Conservation (phyloP, 2,888 invertebrate genomes). For the Scotopteryx bipunctaria region DNA sequence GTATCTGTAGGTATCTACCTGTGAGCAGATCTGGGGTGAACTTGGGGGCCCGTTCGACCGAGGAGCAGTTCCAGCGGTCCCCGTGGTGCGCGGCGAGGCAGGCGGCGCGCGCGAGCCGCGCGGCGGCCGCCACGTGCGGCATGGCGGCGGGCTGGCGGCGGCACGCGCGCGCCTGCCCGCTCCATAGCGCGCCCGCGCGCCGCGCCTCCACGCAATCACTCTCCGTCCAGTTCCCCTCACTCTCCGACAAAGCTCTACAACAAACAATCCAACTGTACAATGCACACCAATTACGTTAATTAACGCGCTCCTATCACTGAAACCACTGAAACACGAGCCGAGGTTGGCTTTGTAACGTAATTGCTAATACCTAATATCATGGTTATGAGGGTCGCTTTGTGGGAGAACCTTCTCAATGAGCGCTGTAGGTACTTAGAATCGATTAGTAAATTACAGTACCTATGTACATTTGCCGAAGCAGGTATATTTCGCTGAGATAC, state of each 20-base stretch:
- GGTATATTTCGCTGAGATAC: not conserved
- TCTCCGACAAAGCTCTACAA: constrained; percentile 52
- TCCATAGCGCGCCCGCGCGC: constrained; percentile 80
- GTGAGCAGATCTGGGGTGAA: constrained; percentile 90
- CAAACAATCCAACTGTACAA: constrained; percentile 21
- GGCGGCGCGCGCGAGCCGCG: constrained; percentile 85
- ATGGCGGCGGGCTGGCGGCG: constrained; percentile 87
- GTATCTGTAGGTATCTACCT: no score
- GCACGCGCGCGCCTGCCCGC: constrained; percentile 86
- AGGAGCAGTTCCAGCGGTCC: constrained; percentile 93
- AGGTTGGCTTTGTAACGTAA: constrained; percentile 20
- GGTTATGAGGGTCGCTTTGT: constrained; percentile 21
- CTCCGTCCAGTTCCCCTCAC: constrained; percentile 77
- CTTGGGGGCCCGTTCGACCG: constrained; percentile 87
- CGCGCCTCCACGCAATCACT: constrained; percentile 69
- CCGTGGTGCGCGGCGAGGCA: constrained; percentile 89
- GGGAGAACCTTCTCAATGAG: constrained; percentile 9
- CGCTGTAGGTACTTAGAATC: constrained; percentile 4
- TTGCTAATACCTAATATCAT: constrained; percentile 19
- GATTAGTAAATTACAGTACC: constrained; percentile 9
- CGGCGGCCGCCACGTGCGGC: constrained; percentile 90
- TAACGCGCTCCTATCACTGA: constrained; percentile 27
- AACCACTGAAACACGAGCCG: constrained; percentile 28
- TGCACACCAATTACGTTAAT: constrained; percentile 30
- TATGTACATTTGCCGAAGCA: not conserved